Percentiles rank a stretch among this genome's conserved stretches.
phyloP scores from a whole-genome alignment of 2,888 invertebrate species.

The Odiellus spinosus region DNA sequence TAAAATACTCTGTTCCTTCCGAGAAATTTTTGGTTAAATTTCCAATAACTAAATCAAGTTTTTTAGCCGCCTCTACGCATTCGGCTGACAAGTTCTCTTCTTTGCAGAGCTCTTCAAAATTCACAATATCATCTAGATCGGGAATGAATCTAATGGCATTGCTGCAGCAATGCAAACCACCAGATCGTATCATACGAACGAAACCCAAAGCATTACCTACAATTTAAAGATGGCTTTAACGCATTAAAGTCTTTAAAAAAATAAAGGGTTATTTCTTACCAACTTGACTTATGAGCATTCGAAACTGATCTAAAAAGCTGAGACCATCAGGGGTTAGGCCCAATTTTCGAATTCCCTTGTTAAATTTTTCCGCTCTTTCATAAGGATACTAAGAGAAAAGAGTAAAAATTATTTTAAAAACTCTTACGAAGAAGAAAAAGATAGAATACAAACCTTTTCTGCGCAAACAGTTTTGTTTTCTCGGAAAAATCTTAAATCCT shows the following conservation, averaged over 20 bases:
- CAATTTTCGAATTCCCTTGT: conserved; percentile 71
- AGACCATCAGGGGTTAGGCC: conserved; percentile 64
- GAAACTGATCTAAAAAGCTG: conserved; percentile 82
- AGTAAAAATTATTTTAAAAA: background rate
- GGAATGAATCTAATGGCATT: conserved; percentile 81
- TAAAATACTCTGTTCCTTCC: conserved; percentile 74
- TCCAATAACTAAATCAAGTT: conserved; percentile 58
- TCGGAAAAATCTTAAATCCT: conserved; percentile 61
- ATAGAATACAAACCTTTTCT: conserved; percentile 33
- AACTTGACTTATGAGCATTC: conserved; percentile 80
- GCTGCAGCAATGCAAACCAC: conserved; percentile 78
- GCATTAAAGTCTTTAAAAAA: too few species aligned
- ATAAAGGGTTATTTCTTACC: conserved; percentile 38
- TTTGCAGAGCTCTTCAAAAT: conserved; percentile 46
- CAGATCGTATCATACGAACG: conserved; percentile 80
- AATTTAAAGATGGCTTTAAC: conserved; percentile 1
- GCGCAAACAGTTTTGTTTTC: conserved; percentile 50
- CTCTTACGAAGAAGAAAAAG: background rate
- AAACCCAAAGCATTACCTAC: conserved; percentile 80
- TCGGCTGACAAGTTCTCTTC: conserved; percentile 43
- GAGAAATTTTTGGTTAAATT: conserved; percentile 67
- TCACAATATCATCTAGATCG: conserved; percentile 47
- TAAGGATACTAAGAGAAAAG: conserved; percentile 39
- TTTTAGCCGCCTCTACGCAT: conserved; percentile 47
- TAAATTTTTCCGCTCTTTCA: conserved; percentile 83